phyloP scores from a whole-genome alignment of 2,797 vertebrate species.

The Coccyzus lansbergi region DNA sequence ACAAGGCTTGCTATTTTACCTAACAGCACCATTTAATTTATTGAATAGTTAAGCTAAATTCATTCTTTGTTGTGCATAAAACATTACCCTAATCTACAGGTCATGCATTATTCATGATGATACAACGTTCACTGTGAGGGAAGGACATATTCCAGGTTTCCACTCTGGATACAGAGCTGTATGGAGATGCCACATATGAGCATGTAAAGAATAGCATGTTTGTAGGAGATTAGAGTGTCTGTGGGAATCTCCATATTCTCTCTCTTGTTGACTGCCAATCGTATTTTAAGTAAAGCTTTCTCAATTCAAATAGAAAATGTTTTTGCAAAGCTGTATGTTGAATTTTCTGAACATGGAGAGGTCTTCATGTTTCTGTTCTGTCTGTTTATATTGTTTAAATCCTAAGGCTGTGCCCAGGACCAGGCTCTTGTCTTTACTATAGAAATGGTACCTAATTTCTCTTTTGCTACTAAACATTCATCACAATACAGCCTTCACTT shows the following conservation, averaged over 20 bases:
- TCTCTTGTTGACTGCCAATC: not conserved
- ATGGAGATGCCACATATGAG: not conserved
- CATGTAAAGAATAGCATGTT: not conserved
- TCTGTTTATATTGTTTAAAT: not conserved
- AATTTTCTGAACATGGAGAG: not conserved
- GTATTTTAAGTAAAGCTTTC: not conserved
- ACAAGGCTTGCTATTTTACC: not conserved
- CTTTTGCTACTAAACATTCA: not conserved
- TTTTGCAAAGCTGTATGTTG: not conserved
- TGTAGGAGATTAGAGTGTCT: not conserved
- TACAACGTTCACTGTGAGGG: not conserved
- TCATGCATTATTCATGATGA: not conserved
- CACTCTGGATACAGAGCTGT: not conserved
- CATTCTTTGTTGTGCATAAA: not conserved
- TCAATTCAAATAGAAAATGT: not conserved
- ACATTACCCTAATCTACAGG: not conserved
- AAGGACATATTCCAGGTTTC: not conserved
- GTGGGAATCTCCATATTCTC: not conserved
- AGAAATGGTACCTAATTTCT: not conserved
- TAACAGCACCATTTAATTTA: not conserved
- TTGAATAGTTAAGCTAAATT: not conserved
- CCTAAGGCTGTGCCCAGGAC: not conserved
- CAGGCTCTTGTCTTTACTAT: not conserved
- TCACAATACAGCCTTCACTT: not conserved
- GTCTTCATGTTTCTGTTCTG: not conserved